Evolutionary conservation across 2,888 invertebrate genomes (phyloP).

Genomic region (Ethmia dodecea): DNA sequence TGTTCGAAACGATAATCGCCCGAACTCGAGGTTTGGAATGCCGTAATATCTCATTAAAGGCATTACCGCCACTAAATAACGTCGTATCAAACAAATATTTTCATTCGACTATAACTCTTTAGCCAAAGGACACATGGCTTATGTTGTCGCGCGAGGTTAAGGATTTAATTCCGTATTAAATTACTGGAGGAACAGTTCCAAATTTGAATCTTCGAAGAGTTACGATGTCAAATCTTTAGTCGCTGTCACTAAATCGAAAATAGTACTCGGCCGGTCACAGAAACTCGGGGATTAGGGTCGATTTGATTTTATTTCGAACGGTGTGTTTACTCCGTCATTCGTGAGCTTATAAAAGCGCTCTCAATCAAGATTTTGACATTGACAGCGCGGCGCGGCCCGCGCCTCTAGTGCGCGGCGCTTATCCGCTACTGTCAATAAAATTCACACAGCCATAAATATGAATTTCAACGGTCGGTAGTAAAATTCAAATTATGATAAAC

Average conservation of each 20-base stretch:
- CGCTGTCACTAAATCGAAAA: conserved; percentile 57
- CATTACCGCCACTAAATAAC: conserved; percentile 39
- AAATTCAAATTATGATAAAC: conserved; percentile 63
- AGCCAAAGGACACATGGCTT: conserved; percentile 28
- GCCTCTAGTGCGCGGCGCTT: conserved; percentile 32
- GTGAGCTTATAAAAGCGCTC: conserved; percentile 46
- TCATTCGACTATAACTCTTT: conserved; percentile 41
- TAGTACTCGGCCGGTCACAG: conserved; percentile 37
- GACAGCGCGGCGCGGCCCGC: conserved; percentile 38
- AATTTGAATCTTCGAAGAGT: conserved; percentile 63
- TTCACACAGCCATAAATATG: conserved; percentile 56
- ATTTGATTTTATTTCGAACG: conserved; percentile 35
- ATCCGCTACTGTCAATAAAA: conserved; percentile 54
- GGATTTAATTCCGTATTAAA: conserved; percentile 30
- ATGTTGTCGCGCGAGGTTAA: conserved; percentile 28
- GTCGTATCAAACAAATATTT: conserved; percentile 33
- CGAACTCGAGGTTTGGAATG: conserved; percentile 54
- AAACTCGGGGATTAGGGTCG: conserved; percentile 29
- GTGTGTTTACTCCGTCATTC: conserved; percentile 44
- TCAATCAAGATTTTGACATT: conserved; percentile 50
- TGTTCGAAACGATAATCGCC: conserved; percentile 63
- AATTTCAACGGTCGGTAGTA: conserved; percentile 58
- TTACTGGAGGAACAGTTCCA: conserved; percentile 41
- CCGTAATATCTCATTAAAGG: conserved; percentile 68
- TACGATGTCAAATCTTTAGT: conserved; percentile 60